Evolutionary conservation across 2,888 invertebrate genomes (phyloP), one percentile per base, ranked within the genome.

Genomic region (Autographa gamma): DNA sequence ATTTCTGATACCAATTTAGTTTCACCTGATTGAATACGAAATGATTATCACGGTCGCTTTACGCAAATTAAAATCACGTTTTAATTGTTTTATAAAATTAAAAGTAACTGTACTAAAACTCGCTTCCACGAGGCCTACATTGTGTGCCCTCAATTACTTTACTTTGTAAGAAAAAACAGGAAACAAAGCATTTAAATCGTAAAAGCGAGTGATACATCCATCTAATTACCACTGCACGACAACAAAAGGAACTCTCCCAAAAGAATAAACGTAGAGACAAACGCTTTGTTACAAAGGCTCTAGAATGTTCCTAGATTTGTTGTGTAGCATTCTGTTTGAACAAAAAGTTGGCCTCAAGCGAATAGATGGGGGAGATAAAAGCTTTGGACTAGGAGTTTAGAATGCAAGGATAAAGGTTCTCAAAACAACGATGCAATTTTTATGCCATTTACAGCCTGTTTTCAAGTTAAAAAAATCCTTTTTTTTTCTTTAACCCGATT

Each of bases 241-340:
- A 41, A 80, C 77, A 76, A 83, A 74, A 73, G 73, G 69, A 71
- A 8, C 11, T n/a, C 65, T 69, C 80, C 76, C 67, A 60, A 81
- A 77, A 78, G 76, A 81, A 74, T 76, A 76, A 76, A 80, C 71
- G 70, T 16, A 59, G 60, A 68, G 71, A 79, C 84, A 78, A 81
- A 69, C 69, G 76, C 84, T 82, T 83, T 82, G 82, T 82, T 70
- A 63, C 74, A 83, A 81, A 74, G 74, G 73, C 3, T 66, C 65
- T 66, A 71, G 69, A 77, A 79, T 73, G 71, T 76, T 62, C 66
- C 63, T 58, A 60, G 72, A 66, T 71, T 73, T 78, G 81, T 78
- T 78, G 65, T 66, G 71, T 56, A 63, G 56, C 66, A 48, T 60
- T 69, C 61, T 76, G 70, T 77, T 80, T 71, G 68, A 76, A 77